Percentiles rank a stretch among this genome's conserved stretches.
Evolutionary conservation across 2,113 vertebrate genomes (phyloP).

Genomic region (Saccopteryx leptura): DNA sequence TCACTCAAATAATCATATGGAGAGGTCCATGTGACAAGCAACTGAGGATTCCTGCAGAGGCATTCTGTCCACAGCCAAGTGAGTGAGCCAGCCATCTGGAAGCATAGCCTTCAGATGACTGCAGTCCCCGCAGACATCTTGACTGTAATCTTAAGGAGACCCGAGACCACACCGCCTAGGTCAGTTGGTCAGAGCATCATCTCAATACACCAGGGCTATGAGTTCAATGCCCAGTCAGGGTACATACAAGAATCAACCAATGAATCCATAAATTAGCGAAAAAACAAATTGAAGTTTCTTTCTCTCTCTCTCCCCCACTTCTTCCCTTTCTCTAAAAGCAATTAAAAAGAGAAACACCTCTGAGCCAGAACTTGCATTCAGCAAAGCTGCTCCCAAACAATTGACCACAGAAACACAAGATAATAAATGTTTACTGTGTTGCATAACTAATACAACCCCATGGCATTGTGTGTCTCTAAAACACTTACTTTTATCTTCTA

Average conservation of each 20-base stretch:
- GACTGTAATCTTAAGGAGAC: not conserved
- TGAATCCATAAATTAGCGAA: too few species aligned
- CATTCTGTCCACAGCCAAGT: not conserved
- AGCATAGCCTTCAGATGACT: not conserved
- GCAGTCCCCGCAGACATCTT: not conserved
- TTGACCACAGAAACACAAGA: not conserved
- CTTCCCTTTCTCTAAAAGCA: too few species aligned
- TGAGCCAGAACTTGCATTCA: not conserved
- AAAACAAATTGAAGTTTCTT: too few species aligned
- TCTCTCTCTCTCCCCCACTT: too few species aligned
- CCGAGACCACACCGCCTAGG: too few species aligned
- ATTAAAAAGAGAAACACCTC: too few species aligned
- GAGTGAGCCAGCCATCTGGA: too few species aligned
- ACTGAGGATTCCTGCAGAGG: not conserved
- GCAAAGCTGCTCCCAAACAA: not conserved
- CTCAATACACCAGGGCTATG: too few species aligned
- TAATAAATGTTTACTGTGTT: not conserved
- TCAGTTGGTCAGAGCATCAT: too few species aligned
- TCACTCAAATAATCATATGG: not conserved
- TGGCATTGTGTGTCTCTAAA: not conserved
- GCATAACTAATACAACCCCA: not conserved
- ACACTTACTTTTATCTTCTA: not conserved
- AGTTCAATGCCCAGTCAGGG: too few species aligned
- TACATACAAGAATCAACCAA: too few species aligned
- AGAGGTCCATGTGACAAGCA: not conserved